Percentiles rank a stretch among this genome's conserved stretches.
Conservation (phyloP, 1,140 invertebrate species). For the Bombus affinis region DNA sequence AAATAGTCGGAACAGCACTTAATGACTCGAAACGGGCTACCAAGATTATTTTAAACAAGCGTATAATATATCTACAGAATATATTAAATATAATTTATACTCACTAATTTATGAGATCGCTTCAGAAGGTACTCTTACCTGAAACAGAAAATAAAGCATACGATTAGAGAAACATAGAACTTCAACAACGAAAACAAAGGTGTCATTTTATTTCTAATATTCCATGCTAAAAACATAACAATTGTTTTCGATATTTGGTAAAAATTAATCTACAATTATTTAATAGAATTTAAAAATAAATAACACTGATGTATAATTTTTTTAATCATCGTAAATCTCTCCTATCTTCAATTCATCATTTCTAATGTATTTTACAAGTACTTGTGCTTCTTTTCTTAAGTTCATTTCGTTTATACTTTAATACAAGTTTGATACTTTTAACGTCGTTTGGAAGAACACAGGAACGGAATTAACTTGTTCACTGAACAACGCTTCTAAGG, state of each 20-base stretch:
- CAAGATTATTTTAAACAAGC: no score
- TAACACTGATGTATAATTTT: no score
- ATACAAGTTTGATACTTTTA: neutral
- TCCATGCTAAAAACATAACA: no score
- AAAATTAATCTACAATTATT: neutral
- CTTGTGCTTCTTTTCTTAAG: neutral
- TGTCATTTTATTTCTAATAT: no score
- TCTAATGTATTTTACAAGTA: neutral
- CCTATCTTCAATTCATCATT: neutral
- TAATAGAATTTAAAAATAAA: neutral
- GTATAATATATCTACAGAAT: no score
- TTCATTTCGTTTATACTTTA: neutral
- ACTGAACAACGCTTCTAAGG: neutral
- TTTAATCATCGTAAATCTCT: no score
- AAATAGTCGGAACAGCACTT: no score
- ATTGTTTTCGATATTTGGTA: no score
- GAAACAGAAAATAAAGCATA: constrained; percentile 12
- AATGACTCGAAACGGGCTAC: no score
- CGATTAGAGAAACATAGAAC: neutral
- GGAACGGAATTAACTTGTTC: constrained; percentile 3
- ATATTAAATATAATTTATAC: neutral
- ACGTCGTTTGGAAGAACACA: neutral
- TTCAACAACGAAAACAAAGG: no score
- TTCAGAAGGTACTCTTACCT: neutral
- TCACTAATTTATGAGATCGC: neutral